These are phyloP conservation scores for Astropecten irregularis DNA, from an alignment of 53 echinoderm and acorn worm genomes.

Conservation along the genomic window DNA sequence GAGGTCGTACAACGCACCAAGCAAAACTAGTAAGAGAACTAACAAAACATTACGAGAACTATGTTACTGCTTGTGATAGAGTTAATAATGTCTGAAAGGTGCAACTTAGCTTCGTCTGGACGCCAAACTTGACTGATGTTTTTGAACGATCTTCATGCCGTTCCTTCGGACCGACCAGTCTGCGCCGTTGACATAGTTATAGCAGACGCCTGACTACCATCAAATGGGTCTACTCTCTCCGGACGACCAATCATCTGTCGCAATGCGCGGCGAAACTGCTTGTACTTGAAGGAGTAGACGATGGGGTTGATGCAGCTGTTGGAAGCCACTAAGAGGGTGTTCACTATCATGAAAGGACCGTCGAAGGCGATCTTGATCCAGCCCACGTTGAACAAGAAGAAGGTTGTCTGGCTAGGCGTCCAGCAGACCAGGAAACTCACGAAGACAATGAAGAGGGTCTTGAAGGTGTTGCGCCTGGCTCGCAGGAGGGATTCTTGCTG, in stretches of 20 bases:
- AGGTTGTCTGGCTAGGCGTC: conserved; percentile 30
- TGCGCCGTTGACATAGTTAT: conserved; percentile 1
- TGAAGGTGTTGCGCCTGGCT: conserved; percentile 43
- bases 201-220: neutral
- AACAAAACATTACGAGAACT: neutral
- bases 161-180: no score
- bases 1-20: neutral
- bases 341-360: conserved; percentile 16
- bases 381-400: conserved; percentile 52
- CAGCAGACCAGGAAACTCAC: conserved; percentile 34
- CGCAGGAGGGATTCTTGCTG: conserved; percentile 27
- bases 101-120: neutral
- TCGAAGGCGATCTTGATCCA: conserved; percentile 21
- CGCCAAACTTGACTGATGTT: neutral
- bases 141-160: no score
- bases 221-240: neutral
- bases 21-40: neutral
- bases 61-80: neutral
- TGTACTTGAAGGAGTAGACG: conserved; percentile 40
- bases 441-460: conserved; percentile 47
- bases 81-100: neutral
- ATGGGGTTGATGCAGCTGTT: conserved; percentile 48
- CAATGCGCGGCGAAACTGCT: conserved; percentile 22
- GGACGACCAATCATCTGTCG: conserved; percentile 14
- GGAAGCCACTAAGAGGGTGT: conserved; percentile 16